A percentile compares a stretch with the other conserved stretches of the same genome.
Conservation (phyloP, 2,888 invertebrate genomes). For the Parthenolecanium corni region DNA sequence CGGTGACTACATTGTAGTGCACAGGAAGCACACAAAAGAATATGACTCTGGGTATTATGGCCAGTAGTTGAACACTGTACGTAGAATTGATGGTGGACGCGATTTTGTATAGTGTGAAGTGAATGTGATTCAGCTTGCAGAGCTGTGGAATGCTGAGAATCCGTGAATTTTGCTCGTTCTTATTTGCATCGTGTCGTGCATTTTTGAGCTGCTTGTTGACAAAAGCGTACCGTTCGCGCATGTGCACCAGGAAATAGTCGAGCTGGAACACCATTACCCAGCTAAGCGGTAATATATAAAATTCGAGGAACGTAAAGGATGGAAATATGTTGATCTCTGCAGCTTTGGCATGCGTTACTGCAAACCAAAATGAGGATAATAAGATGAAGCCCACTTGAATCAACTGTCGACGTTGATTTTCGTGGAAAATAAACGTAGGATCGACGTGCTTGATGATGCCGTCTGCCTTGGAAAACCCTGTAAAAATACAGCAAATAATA, state of each 20-base stretch:
- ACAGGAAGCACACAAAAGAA: constrained; percentile 30
- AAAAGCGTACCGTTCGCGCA: constrained; percentile 27
- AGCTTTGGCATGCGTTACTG: constrained; percentile 22
- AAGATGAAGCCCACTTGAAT: constrained; percentile 22
- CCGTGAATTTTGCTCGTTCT: no score
- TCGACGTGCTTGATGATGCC: constrained; percentile 21
- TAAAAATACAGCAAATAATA: neutral
- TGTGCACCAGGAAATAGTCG: constrained; percentile 28
- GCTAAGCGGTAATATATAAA: constrained; percentile 29
- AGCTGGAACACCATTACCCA: constrained; percentile 31
- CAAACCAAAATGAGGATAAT: constrained; percentile 2
- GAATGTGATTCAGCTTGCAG: constrained; percentile 24
- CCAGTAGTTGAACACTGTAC: constrained; percentile 29
- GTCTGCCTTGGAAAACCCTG: constrained; percentile 21
- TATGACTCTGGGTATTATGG: constrained; percentile 29
- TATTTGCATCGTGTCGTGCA: constrained; percentile 1
- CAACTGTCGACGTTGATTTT: constrained; percentile 9
- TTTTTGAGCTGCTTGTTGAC: constrained; percentile 27
- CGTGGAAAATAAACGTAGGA: constrained; percentile 18
- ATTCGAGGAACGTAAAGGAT: constrained; percentile 28
- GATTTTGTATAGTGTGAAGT: constrained; percentile 25
- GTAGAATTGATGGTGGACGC: constrained; percentile 25
- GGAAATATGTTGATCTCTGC: constrained; percentile 28
- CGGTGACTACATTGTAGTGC: constrained; percentile 31
- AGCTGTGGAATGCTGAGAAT: neutral